Conservation (phyloP, 2,888 invertebrate genomes). For the Megaustenia siamemsis region DNA sequence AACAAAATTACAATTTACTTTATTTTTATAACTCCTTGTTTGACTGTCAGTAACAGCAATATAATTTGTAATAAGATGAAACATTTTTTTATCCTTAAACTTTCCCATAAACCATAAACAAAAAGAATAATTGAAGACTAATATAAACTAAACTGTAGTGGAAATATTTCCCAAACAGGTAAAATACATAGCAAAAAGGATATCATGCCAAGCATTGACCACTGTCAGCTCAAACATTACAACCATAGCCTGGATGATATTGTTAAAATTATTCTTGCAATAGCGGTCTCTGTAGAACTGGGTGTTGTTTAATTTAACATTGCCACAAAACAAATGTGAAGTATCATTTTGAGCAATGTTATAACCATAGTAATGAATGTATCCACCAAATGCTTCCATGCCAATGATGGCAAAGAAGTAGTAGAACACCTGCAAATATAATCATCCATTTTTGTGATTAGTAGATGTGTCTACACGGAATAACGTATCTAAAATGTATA, state of each 20-base stretch:
- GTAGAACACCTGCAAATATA: conserved; percentile 80
- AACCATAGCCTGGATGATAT: conserved; percentile 80
- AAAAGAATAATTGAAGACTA: conserved; percentile 81
- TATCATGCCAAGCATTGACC: conserved; percentile 82
- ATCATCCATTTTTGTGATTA: too few species aligned
- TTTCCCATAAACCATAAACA: too few species aligned
- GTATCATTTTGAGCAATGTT: conserved; percentile 52
- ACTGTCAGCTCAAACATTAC: conserved; percentile 81
- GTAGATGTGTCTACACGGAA: too few species aligned
- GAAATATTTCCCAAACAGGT: too few species aligned
- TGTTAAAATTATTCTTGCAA: conserved; percentile 82
- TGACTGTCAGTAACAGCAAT: too few species aligned
- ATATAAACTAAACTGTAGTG: conserved; percentile 56
- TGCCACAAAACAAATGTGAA: conserved; percentile 75
- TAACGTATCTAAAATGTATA: too few species aligned
- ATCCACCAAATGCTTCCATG: conserved; percentile 81
- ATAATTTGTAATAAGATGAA: too few species aligned
- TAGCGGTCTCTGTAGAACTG: conserved; percentile 79
- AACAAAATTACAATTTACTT: too few species aligned
- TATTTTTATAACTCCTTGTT: too few species aligned
- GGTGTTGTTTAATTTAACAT: conserved; percentile 75
- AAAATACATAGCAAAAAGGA: conserved; percentile 69
- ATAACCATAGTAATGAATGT: conserved; percentile 75
- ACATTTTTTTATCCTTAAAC: too few species aligned
- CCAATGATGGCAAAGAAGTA: conserved; percentile 81